Conservation (phyloP, 2,113 vertebrate species). For the Gambusia holbrooki region DNA sequence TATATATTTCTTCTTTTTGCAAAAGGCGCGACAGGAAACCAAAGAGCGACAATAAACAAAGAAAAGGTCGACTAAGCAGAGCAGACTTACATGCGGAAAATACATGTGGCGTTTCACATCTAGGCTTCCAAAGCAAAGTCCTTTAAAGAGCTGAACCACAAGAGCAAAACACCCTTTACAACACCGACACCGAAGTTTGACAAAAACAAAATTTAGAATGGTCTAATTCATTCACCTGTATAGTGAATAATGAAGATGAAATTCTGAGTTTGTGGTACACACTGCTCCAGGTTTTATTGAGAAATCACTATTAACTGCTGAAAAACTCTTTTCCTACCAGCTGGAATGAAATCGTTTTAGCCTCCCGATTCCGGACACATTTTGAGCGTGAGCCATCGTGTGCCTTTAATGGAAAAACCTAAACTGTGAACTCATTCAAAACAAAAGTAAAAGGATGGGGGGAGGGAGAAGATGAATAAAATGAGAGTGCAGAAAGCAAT, state of each 20-base stretch:
- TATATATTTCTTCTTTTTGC: not conserved
- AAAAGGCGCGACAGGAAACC: constrained; percentile 12
- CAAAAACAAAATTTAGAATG: not conserved
- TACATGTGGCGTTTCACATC: constrained; percentile 38
- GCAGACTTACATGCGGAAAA: constrained; percentile 28
- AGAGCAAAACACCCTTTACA: constrained; percentile 1
- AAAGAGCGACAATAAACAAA: constrained; percentile 10
- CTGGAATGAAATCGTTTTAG: constrained; percentile 60
- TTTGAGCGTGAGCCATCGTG: constrained; percentile 37
- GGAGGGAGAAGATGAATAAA: constrained; percentile 82
- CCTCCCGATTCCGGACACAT: constrained; percentile 73
- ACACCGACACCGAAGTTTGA: not conserved
- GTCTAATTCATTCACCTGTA: too few species aligned
- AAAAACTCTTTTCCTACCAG: constrained; percentile 46
- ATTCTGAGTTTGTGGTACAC: constrained; percentile 41
- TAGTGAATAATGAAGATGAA: constrained; percentile 48
- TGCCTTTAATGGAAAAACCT: constrained; percentile 74
- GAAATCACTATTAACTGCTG: constrained; percentile 57
- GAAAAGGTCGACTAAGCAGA: constrained; percentile 9
- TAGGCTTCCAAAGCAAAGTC: constrained; percentile 32
- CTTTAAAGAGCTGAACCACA: constrained; percentile 15
- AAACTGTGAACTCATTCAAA: constrained; percentile 82
- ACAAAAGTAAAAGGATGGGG: constrained; percentile 51
- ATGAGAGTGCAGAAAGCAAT: constrained; percentile 81
- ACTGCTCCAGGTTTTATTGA: constrained; percentile 28